Percentiles rank a stretch among this genome's conserved stretches.
These are phyloP conservation scores for Chaetoderma sp. DNA, from an alignment of 2,888 invertebrate genomes.

Conservation along the genomic window DNA sequence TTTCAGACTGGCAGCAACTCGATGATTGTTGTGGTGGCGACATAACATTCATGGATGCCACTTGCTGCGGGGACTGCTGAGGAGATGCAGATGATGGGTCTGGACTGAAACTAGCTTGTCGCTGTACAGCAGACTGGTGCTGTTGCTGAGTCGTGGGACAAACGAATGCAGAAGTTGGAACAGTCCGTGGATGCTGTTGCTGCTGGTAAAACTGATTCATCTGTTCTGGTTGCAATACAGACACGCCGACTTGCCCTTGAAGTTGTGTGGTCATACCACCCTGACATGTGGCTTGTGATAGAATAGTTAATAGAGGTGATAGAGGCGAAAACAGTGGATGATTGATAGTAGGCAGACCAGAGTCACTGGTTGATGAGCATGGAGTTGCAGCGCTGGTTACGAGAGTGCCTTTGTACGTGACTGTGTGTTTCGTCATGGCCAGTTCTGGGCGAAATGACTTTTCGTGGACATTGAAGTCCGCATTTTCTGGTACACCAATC, in stretches of 20 bases:
- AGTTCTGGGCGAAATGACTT: constrained; percentile 24
- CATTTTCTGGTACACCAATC: constrained; percentile 60
- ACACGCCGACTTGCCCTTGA: constrained; percentile 32
- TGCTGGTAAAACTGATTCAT: constrained; percentile 34
- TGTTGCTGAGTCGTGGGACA: not conserved
- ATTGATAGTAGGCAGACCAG: constrained; percentile 32
- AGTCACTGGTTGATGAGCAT: constrained; percentile 46
- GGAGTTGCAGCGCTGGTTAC: constrained; percentile 75
- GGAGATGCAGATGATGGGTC: constrained; percentile 44
- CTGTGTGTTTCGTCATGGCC: constrained; percentile 50
- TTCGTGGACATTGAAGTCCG: not conserved
- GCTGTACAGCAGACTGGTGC: constrained; percentile 26
- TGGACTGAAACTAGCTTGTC: constrained; percentile 41
- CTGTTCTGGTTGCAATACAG: constrained; percentile 20
- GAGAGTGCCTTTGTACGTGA: constrained; percentile 79
- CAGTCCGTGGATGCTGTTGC: constrained; percentile 32
- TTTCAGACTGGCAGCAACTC: constrained; percentile 33
- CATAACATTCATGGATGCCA: no score
- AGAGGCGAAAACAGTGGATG: constrained; percentile 59
- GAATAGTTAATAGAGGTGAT: constrained; percentile 60
- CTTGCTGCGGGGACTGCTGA: constrained; percentile 33
- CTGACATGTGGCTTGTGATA: constrained; percentile 53
- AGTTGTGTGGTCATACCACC: constrained; percentile 43
- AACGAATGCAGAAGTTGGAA: constrained; percentile 3
- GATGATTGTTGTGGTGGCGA: constrained; percentile 16